phyloP scores from a whole-genome alignment of 2,797 vertebrate species.

The Coluber constrictor region DNA sequence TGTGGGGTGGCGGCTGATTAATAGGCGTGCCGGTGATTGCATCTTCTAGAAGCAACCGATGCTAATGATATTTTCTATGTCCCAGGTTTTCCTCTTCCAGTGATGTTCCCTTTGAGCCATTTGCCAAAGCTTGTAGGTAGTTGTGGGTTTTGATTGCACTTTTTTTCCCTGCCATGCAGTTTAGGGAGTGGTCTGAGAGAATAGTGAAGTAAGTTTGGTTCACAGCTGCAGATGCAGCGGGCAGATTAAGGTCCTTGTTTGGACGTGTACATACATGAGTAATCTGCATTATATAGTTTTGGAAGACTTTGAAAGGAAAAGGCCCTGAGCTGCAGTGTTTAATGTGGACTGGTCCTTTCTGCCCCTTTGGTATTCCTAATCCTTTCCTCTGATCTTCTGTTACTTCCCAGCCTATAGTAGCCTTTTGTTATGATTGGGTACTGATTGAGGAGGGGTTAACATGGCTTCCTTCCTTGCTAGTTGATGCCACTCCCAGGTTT shows the following conservation, averaged over 20 bases:
- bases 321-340: neutral
- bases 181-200: slow-evolving; percentile 29
- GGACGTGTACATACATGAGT: neutral
- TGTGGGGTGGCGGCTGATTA: neutral
- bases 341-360: neutral
- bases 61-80: neutral
- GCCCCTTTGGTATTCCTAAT: neutral
- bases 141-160: neutral
- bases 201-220: slow-evolving; percentile 9
- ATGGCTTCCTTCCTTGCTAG: slow-evolving; percentile 16
- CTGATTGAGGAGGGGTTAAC: slow-evolving; percentile 6
- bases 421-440: neutral
- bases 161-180: neutral
- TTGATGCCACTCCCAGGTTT: slow-evolving; percentile 2
- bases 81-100: neutral
- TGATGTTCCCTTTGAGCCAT: neutral
- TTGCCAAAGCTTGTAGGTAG: neutral
- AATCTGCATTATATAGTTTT: neutral
- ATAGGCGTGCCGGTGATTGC: neutral
- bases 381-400: neutral
- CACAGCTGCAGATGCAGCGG: neutral
- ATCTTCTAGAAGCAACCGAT: neutral
- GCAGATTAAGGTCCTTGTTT: neutral
- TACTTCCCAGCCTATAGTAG: slow-evolving; percentile 13
- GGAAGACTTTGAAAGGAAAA: neutral